Evolutionary conservation across 1,140 invertebrate species (phyloP).

Genomic region (Atta texana): DNA sequence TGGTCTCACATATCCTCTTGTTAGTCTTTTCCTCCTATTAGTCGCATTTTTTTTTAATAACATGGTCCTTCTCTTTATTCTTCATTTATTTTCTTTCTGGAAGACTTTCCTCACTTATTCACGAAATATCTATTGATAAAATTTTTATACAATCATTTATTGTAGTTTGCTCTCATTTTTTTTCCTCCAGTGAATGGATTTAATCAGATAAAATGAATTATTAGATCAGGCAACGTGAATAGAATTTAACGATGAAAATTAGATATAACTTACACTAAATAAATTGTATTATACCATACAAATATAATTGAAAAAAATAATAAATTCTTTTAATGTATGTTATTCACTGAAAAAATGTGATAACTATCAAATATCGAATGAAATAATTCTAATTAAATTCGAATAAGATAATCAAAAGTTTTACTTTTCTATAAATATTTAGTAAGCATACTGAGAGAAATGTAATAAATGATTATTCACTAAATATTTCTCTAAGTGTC

Average conservation of each 20-base stretch:
- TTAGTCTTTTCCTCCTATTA: background rate
- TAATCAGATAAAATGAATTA: constrained; percentile 39
- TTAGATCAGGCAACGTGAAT: background rate
- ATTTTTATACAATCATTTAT: background rate
- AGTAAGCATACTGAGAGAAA: no score
- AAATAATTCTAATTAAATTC: no score
- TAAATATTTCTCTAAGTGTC: no score
- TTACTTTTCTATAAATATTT: no score
- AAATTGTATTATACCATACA: background rate
- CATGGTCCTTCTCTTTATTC: background rate
- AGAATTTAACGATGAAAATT: constrained; percentile 27
- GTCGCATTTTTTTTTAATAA: constrained; percentile 13
- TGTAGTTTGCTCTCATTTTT: constrained; percentile 8
- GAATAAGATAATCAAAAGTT: no score
- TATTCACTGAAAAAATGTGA: no score
- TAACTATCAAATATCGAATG: no score
- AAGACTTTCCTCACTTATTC: background rate
- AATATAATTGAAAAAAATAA: background rate
- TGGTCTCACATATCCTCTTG: constrained; percentile 27
- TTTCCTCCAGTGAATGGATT: constrained; percentile 1
- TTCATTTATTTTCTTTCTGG: constrained; percentile 17
- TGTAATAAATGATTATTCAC: no score
- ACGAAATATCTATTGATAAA: background rate
- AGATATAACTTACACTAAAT: background rate
- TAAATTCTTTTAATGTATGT: background rate